Evolutionary conservation across 2,113 vertebrate species (phyloP).

Genomic region (Solenodon paradoxus): DNA sequence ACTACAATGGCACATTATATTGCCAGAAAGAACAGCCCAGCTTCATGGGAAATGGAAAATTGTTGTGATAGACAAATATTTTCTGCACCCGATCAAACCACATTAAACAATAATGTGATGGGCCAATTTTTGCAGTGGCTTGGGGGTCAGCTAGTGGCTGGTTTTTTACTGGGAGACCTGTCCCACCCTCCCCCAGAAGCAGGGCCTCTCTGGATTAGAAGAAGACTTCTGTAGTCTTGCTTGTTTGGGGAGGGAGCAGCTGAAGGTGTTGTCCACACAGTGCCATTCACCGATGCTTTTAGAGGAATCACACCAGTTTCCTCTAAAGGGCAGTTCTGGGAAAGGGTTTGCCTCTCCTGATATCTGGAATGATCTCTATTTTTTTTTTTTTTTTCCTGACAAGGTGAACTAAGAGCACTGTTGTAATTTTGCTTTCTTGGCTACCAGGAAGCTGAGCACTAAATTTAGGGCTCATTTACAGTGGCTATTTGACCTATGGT

Average conservation of each 20-base stretch:
- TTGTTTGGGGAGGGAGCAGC: neutral
- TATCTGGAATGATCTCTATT: neutral
- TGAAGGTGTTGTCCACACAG: neutral
- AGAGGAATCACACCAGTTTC: neutral
- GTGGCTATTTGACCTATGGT: conserved; percentile 15
- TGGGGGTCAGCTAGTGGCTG: neutral
- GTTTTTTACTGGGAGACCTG: neutral
- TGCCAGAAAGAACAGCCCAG: neutral
- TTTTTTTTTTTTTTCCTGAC: neutral
- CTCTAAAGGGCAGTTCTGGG: neutral
- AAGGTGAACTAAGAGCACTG: neutral
- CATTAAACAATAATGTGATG: neutral
- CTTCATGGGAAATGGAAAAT: neutral
- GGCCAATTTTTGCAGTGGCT: conserved; percentile 11
- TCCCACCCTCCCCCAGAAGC: neutral
- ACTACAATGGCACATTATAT: neutral
- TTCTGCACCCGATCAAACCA: neutral
- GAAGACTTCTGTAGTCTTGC: neutral
- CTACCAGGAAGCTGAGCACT: conserved; percentile 55
- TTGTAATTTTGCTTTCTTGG: conserved; percentile 46
- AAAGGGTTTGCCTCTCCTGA: conserved; percentile 14
- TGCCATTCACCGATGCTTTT: neutral
- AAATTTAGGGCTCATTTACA: neutral
- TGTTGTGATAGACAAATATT: neutral
- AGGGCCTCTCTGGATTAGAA: neutral